phyloP scores from a whole-genome alignment of 2,888 invertebrate genomes.

The Drosophila algonquin region DNA sequence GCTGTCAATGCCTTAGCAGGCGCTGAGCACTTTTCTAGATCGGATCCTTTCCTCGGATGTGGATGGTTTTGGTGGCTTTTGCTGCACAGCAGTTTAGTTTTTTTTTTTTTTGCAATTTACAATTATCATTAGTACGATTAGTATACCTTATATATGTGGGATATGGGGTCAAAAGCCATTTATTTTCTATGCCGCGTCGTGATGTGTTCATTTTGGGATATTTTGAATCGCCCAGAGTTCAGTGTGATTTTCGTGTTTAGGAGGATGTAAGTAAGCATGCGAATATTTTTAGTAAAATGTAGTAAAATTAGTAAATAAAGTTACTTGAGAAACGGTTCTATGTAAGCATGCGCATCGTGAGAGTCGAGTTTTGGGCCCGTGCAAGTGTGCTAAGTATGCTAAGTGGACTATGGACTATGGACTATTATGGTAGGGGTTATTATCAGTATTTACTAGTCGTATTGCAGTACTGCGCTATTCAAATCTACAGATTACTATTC shows the following conservation, averaged over 20 bases:
- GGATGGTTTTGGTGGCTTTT: not conserved
- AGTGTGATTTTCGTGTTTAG: not conserved
- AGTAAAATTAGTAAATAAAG: not conserved
- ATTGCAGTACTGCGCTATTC: conserved; percentile 8
- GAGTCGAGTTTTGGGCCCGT: conserved; percentile 22
- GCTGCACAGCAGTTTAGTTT: not conserved
- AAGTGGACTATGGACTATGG: conserved; percentile 11
- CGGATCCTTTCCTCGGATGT: not conserved
- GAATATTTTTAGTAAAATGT: not conserved
- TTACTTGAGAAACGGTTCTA: not conserved
- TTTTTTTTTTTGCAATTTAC: not conserved
- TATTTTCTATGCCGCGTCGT: not conserved
- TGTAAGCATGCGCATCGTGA: not conserved
- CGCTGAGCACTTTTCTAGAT: not conserved
- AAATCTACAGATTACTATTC: conserved; percentile 34
- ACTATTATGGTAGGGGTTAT: conserved; percentile 6
- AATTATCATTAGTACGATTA: not conserved
- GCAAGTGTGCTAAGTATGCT: conserved; percentile 24
- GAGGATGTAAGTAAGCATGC: not conserved
- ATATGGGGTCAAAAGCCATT: too few relatives aligned
- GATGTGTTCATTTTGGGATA: not conserved
- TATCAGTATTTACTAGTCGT: conserved; percentile 13
- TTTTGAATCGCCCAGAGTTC: not conserved
- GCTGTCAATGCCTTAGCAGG: not conserved
- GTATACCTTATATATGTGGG: too few relatives aligned